Percentiles rank a stretch among this genome's conserved stretches.
These are phyloP conservation scores for Pseudochromis fuscus DNA, from an alignment of 2,797 vertebrate genomes.

Conservation along the genomic window DNA sequence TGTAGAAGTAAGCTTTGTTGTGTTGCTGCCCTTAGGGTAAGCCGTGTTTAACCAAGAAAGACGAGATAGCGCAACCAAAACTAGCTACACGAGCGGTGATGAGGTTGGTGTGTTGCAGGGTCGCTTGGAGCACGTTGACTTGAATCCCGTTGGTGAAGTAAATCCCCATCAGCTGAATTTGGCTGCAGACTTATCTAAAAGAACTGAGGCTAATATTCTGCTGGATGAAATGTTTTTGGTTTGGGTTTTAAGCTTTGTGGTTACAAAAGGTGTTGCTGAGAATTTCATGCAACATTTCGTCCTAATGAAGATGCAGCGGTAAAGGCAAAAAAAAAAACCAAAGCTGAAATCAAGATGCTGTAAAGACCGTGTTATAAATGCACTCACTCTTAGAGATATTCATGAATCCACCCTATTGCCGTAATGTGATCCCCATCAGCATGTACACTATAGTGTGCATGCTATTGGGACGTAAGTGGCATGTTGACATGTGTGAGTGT, in stretches of 20 bases:
- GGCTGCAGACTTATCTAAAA: slow-evolving; percentile 15
- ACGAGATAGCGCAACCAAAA: slow-evolving; percentile 1
- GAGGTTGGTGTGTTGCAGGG: background rate
- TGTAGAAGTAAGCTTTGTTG: background rate
- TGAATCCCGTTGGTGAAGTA: slow-evolving; percentile 18
- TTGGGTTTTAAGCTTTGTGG: background rate
- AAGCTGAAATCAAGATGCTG: slow-evolving; percentile 7
- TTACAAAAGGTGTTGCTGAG: slow-evolving; percentile 13
- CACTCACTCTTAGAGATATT: slow-evolving; percentile 6
- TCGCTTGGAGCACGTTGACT: background rate
- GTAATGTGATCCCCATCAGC: background rate
- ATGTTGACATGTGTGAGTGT: slow-evolving; percentile 6
- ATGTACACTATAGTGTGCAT: background rate
- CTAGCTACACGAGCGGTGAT: background rate
- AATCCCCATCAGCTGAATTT: slow-evolving; percentile 4
- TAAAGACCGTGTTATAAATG: slow-evolving; percentile 1
- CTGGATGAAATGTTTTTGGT: background rate
- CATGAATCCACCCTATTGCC: background rate
- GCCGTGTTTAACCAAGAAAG: slow-evolving; percentile 9
- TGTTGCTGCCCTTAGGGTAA: slow-evolving; percentile 16
- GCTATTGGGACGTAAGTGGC: background rate
- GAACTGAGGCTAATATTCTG: slow-evolving; percentile 17
- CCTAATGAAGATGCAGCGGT: too few relatives aligned
- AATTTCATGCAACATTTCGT: background rate
- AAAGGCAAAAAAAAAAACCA: background rate